These are phyloP conservation scores for Sebastes jordani DNA, from an alignment of 2,797 vertebrate genomes.

Conservation along the genomic window DNA sequence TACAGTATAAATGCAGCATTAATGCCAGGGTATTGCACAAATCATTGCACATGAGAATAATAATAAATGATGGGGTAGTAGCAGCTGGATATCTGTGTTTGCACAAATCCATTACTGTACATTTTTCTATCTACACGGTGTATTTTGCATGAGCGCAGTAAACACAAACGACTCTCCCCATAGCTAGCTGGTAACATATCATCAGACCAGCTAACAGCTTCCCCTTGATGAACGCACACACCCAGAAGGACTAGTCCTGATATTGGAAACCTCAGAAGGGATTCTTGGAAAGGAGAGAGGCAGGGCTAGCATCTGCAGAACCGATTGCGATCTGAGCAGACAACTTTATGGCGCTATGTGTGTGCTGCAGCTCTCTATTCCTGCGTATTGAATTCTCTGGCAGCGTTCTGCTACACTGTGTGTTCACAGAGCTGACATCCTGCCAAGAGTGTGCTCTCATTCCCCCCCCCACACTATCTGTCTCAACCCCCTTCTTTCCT, in stretches of 20 bases:
- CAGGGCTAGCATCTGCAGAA: slow-evolving; percentile 66
- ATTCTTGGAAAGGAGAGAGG: slow-evolving; percentile 52
- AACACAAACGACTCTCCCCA: slow-evolving; percentile 8
- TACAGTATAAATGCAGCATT: no score
- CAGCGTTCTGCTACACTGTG: slow-evolving; percentile 46
- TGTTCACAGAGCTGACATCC: slow-evolving; percentile 69
- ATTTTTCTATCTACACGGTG: not conserved
- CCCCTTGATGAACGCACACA: not conserved
- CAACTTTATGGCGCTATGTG: slow-evolving; percentile 53
- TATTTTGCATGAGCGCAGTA: slow-evolving; percentile 2
- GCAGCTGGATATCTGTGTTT: no score
- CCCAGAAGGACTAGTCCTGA: slow-evolving; percentile 23
- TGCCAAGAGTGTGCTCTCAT: slow-evolving; percentile 69
- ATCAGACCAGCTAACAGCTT: slow-evolving; percentile 2
- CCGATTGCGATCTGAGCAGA: slow-evolving; percentile 65
- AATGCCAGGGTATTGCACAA: no score
- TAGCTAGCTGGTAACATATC: slow-evolving; percentile 17
- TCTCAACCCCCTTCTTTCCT: slow-evolving; percentile 48
- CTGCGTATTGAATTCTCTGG: slow-evolving; percentile 72
- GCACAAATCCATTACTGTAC: not conserved
- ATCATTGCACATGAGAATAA: no score
- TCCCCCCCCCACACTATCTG: slow-evolving; percentile 24
- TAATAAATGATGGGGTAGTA: no score
- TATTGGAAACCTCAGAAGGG: slow-evolving; percentile 62
- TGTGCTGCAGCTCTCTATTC: slow-evolving; percentile 46